These are phyloP conservation scores for Sycophila sp. DNA, from an alignment of 1,140 invertebrate genomes.

Conservation along the genomic window DNA sequence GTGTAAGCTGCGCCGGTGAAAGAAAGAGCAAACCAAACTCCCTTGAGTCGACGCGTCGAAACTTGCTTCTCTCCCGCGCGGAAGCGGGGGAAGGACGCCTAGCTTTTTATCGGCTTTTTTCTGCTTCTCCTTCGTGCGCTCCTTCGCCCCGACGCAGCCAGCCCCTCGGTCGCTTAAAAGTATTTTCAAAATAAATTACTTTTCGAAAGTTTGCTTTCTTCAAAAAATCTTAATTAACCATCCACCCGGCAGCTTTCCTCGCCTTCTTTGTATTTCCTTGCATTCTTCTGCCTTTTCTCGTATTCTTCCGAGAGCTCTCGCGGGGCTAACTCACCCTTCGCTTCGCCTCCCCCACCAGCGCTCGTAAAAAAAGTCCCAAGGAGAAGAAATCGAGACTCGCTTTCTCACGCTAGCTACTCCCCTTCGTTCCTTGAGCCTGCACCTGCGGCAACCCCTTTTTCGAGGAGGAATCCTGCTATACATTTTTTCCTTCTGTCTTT, in stretches of 20 bases:
- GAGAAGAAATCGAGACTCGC: not conserved
- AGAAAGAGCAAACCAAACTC: too few relatives aligned
- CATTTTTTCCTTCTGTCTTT: too few relatives aligned
- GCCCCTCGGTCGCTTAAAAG: too few relatives aligned
- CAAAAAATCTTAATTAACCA: not conserved
- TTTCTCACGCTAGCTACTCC: too few relatives aligned
- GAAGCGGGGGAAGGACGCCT: not conserved
- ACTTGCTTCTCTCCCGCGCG: not conserved
- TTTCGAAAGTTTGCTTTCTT: too few relatives aligned
- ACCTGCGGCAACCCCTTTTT: constrained; percentile 24
- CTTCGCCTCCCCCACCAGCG: not conserved
- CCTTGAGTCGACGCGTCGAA: too few relatives aligned
- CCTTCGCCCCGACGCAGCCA: not conserved
- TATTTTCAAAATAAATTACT: too few relatives aligned
- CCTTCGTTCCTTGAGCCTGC: not conserved
- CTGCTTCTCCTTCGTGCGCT: constrained; percentile 5
- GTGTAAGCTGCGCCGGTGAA: too few relatives aligned
- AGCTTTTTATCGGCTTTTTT: constrained; percentile 12
- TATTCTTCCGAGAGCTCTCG: not conserved
- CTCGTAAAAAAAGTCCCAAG: not conserved
- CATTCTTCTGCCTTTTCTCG: not conserved
- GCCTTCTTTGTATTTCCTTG: not conserved
- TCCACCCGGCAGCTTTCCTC: not conserved
- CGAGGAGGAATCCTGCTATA: not conserved
- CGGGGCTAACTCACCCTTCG: not conserved